Conservation (phyloP, 2,113 vertebrate genomes). For the Cephalopterus ornatus region DNA sequence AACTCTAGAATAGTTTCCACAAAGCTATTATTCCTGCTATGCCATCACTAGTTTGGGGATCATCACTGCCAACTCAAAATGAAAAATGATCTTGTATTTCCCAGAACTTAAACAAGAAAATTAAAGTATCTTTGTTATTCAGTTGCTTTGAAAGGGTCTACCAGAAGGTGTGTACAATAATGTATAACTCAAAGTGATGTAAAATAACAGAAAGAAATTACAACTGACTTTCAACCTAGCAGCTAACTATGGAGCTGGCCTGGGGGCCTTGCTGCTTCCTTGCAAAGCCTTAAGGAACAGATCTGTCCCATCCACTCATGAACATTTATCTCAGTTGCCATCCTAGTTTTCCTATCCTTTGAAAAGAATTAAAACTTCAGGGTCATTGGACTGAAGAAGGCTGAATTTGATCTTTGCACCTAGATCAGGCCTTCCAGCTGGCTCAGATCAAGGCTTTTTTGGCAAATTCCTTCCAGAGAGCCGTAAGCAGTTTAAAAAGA, state of each 20-base stretch:
- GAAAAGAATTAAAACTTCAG: neutral
- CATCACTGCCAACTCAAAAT: neutral
- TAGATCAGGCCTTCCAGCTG: neutral
- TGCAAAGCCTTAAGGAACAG: neutral
- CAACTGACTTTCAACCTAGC: neutral
- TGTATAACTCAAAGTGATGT: neutral
- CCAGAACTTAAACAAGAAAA: neutral
- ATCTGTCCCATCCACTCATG: neutral
- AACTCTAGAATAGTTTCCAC: neutral
- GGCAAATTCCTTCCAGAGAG: neutral
- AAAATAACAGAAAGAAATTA: neutral
- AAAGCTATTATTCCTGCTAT: neutral
- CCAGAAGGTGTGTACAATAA: neutral
- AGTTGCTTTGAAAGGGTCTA: neutral
- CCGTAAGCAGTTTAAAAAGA: neutral
- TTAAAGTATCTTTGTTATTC: neutral
- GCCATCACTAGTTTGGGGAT: neutral
- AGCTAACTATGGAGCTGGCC: neutral
- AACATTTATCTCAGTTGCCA: neutral
- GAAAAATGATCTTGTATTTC: neutral
- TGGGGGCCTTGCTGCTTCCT: neutral
- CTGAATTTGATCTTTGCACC: neutral
- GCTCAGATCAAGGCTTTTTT: neutral
- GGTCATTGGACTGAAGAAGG: neutral
- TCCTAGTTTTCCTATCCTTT: neutral